Base-by-base conservation (phyloP, 2,888 invertebrate species). In the Caenorhabditis macrosperma region DNA sequence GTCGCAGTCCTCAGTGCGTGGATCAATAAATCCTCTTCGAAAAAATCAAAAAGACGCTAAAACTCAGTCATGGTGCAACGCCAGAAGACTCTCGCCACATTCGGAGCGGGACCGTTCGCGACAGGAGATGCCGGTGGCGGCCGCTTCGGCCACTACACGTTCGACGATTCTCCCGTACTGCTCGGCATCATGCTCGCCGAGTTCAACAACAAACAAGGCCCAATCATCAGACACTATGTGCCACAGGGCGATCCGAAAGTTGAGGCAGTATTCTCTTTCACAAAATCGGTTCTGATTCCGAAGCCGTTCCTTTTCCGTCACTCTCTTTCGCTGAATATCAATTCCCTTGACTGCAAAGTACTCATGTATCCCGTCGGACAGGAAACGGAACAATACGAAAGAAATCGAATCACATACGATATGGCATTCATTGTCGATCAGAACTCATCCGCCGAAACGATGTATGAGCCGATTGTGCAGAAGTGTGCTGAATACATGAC, bases 391-490 rank as follows among this genome's bases (percentile, higher is more conserved):
- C 50, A 57, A 6, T 88, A 88, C 38, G 50, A 66, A 20, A 83
- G 88, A 24, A 76, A 78, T 24, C 61, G 80, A 10, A 84, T 82
- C 63, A 83, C 81, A 28, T 90, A 90, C 81, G 89, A 90, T 71
- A 78, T 90, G 81, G 88, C 89, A 50, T 91, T 90, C 67, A 86
- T 90, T 20, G 86, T 90, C 10, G 81, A 69, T 15, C 69, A 76
- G 57, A 79, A 78, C n/a, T 77, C 81, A 12, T 68, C 67, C 7
- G 78, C 78, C 6, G 90, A 90, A 35, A 82, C 81, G 55, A 85
- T 90, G 75, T 90, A 89, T 75, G 90, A 90, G 64, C 89, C 90
- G 20, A 64, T 90, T 33, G 89, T 91, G 7, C 87, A 89, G 69
- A 90, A 90, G 75, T 78, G 83, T 35, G 88, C 90, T 0, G 86